Evolutionary conservation across 2,888 invertebrate species (phyloP).

Genomic region (Glaucopsyche alexis): DNA sequence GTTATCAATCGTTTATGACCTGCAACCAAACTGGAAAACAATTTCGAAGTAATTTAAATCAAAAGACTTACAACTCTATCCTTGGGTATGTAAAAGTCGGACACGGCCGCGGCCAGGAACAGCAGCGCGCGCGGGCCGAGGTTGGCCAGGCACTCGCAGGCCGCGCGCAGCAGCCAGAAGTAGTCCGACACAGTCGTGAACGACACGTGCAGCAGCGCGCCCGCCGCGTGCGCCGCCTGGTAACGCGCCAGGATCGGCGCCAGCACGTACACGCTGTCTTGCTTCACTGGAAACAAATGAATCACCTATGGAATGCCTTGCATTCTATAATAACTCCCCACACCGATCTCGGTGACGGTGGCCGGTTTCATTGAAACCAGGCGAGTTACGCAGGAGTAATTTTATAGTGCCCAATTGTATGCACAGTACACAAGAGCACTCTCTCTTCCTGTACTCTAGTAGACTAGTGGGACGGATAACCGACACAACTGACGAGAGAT

Average conservation of each 20-base stretch:
- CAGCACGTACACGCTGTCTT: slow-evolving; percentile 86
- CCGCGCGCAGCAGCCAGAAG: slow-evolving; percentile 92
- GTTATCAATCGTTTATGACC: no score
- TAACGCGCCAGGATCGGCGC: slow-evolving; percentile 87
- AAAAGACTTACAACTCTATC: slow-evolving; percentile 88
- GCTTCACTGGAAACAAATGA: slow-evolving; percentile 78
- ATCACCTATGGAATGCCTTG: no score
- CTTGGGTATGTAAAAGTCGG: slow-evolving; percentile 98
- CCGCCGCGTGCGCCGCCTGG: slow-evolving; percentile 87
- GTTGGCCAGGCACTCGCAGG: slow-evolving; percentile 86
- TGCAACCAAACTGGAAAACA: no score
- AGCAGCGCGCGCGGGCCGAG: slow-evolving; percentile 86
- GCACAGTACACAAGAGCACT: no score
- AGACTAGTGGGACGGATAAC: no score
- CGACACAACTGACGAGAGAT: no score
- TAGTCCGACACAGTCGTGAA: slow-evolving; percentile 95
- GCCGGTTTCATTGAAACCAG: no score
- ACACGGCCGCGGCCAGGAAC: slow-evolving; percentile 99
- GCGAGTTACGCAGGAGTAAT: no score
- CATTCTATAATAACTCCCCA: neutral
- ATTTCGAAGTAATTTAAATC: no score
- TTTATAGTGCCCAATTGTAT: no score
- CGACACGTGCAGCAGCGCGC: slow-evolving; percentile 86
- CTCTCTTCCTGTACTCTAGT: no score
- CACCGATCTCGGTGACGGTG: no score